Percentiles rank a stretch among this genome's conserved stretches.
Conservation (phyloP, 2,113 vertebrate species). For the Gopherus evgoodei region DNA sequence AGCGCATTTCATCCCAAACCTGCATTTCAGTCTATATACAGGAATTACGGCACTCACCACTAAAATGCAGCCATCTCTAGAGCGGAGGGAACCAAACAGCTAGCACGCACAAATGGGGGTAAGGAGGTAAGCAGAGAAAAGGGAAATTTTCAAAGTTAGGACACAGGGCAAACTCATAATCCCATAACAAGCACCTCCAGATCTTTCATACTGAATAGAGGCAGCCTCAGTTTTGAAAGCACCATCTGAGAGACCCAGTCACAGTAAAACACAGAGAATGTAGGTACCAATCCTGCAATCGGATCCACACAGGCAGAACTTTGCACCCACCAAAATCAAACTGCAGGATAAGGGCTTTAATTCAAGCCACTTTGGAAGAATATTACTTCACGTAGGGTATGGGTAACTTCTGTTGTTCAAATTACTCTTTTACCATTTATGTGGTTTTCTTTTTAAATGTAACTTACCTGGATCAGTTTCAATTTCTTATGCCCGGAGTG, state of each 20-base stretch:
- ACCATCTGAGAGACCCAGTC: not conserved
- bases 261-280: not conserved
- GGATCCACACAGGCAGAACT: not conserved
- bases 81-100: not conserved
- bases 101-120: accelerated
- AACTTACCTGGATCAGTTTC: not conserved
- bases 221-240: not conserved
- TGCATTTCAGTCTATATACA: accelerated
- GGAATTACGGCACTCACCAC: not conserved
- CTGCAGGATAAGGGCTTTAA: not conserved
- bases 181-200: accelerated
- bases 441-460: not conserved
- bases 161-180: not conserved
- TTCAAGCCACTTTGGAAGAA: not conserved
- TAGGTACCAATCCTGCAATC: accelerated
- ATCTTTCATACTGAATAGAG: accelerated
- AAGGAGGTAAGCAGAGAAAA: too few species aligned
- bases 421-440: not conserved
- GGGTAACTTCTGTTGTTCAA: not conserved
- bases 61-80: not conserved
- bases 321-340: not conserved
- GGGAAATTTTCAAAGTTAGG: not conserved
- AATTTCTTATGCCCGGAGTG: not conserved
- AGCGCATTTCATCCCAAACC: not conserved
- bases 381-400: not conserved